phyloP scores from a whole-genome alignment of 2,113 vertebrate species.

The Eulacestoma nigropectus region DNA sequence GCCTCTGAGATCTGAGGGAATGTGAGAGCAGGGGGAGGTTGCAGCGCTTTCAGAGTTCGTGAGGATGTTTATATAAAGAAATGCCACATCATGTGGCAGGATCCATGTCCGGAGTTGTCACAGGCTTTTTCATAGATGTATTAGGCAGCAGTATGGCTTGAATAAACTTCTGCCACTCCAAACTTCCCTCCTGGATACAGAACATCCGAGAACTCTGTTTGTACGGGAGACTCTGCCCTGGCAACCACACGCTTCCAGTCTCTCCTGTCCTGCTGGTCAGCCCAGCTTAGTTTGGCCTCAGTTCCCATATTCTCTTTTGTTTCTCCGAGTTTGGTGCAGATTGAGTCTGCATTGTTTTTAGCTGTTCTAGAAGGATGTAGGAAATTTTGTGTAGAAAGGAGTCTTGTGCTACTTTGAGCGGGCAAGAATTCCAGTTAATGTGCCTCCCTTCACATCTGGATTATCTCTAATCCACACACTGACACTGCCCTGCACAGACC shows the following conservation, averaged over 20 bases:
- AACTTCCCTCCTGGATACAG: background rate
- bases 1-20: background rate
- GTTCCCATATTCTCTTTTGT: background rate
- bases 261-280: background rate
- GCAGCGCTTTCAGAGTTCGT: background rate
- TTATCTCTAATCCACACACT: background rate
- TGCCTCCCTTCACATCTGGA: background rate
- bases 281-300: background rate
- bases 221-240: background rate
- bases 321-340: background rate
- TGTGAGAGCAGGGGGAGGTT: background rate
- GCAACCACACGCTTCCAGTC: background rate
- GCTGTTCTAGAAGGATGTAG: background rate
- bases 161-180: background rate
- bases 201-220: background rate
- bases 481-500: background rate
- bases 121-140: background rate
- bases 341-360: background rate
- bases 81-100: background rate
- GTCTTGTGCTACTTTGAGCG: background rate
- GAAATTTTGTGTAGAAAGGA: background rate
- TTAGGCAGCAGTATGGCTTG: background rate
- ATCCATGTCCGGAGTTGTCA: background rate
- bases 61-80: background rate
- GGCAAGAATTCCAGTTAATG: rapidly evolving